Evolutionary conservation across 2,888 invertebrate species (phyloP).

Genomic region (Sympetrum striolatum): DNA sequence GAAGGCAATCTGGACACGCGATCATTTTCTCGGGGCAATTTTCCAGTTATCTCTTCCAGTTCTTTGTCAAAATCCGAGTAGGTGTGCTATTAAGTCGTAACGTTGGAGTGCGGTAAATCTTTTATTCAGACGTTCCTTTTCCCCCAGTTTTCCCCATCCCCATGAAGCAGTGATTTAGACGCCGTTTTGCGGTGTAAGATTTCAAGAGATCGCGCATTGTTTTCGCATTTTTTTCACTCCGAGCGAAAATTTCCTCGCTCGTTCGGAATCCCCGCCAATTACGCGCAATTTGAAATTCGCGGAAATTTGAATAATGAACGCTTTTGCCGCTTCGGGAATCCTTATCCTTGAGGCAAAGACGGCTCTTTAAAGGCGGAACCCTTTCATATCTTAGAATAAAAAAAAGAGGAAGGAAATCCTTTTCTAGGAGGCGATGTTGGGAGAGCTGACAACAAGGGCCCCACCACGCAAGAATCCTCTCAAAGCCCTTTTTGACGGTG

Average conservation of each 20-base stretch:
- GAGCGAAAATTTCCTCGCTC: not conserved
- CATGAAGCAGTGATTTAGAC: not conserved
- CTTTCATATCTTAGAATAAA: not conserved
- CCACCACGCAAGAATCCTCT: not conserved
- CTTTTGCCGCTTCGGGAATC: not conserved
- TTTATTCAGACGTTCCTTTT: not conserved
- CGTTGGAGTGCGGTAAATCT: not conserved
- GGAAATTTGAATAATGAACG: slow-evolving; percentile 1
- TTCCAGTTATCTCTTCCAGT: too few relatives aligned
- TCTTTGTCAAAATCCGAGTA: not conserved
- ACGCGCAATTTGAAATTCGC: not conserved
- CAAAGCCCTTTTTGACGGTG: not conserved
- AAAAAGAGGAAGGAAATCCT: not conserved
- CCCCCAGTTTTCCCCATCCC: not conserved
- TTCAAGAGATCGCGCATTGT: not conserved
- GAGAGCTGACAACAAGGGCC: not conserved
- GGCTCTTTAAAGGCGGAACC: not conserved
- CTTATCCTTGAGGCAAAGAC: not conserved
- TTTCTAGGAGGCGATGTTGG: not conserved
- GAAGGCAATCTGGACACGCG: too few relatives aligned
- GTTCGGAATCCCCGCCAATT: not conserved
- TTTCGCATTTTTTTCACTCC: not conserved
- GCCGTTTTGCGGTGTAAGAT: not conserved
- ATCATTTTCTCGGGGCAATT: too few relatives aligned
- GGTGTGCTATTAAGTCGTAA: slow-evolving; percentile 1